Conservation (phyloP, 2,113 vertebrate species). For the Rallus limicola region DNA sequence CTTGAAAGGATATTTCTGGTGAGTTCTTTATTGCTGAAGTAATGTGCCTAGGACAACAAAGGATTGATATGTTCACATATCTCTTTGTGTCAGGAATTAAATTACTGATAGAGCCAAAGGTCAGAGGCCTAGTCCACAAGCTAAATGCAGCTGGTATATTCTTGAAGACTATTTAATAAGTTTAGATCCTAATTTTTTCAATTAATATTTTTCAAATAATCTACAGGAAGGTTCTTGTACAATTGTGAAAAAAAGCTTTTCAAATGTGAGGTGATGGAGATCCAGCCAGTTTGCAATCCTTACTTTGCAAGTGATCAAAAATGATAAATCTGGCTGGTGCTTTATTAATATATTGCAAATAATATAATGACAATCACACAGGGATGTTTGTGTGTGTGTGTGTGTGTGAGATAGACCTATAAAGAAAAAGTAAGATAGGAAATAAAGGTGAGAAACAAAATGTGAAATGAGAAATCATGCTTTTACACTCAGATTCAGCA, state of each 20-base stretch:
- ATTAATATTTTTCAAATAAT: not conserved
- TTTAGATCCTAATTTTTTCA: not conserved
- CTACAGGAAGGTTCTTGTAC: not conserved
- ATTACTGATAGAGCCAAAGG: not conserved
- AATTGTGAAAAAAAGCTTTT: not conserved
- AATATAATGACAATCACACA: not conserved
- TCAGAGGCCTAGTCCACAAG: not conserved
- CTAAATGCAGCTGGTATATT: not conserved
- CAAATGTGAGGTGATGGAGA: not conserved
- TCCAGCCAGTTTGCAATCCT: not conserved
- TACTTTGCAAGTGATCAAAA: not conserved
- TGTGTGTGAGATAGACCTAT: not conserved
- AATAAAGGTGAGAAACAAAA: not conserved
- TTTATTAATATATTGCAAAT: not conserved
- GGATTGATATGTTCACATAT: not conserved
- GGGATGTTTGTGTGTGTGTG: not conserved
- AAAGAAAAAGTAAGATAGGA: not conserved
- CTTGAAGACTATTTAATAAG: not conserved
- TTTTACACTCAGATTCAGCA: not conserved
- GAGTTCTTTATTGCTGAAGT: slow-evolving; percentile 64
- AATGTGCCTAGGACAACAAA: not conserved
- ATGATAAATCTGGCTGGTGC: not conserved
- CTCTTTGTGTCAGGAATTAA: not conserved
- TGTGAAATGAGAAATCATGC: not conserved
- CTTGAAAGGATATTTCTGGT: slow-evolving; percentile 99